Conservation (phyloP, 2,113 vertebrate genomes). For the Corydoras sp. region DNA sequence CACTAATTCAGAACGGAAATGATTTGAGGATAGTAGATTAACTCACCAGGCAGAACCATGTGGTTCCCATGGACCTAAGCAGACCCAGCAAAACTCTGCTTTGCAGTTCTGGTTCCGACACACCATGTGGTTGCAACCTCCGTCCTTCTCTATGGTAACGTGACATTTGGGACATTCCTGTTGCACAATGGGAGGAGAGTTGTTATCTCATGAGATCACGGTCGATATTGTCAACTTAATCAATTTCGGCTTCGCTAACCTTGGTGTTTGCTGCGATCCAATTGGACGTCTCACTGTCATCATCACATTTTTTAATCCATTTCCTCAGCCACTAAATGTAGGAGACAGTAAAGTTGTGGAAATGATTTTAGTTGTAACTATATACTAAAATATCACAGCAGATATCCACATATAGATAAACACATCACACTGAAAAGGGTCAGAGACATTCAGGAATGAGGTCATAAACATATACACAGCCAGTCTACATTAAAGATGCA, state of each 20-base stretch:
- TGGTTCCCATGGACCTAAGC: constrained; percentile 97
- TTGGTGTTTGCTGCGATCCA: constrained; percentile 99
- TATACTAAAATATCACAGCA: not conserved
- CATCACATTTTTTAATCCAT: constrained; percentile 99
- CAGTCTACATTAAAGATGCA: constrained; percentile 27
- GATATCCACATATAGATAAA: not conserved
- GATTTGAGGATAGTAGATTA: too few relatives aligned
- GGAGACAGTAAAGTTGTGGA: not conserved
- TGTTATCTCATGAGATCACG: not conserved
- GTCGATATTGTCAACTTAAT: not conserved
- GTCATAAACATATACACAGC: constrained; percentile 14
- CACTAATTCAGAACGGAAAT: too few relatives aligned
- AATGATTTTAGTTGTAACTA: too few relatives aligned
- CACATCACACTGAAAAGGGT: not conserved
- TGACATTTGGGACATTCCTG: constrained; percentile 99
- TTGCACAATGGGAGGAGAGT: constrained; percentile 7
- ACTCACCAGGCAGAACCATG: constrained; percentile 97
- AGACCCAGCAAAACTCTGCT: constrained; percentile 99
- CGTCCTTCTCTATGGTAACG: constrained; percentile 98
- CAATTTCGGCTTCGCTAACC: constrained; percentile 56
- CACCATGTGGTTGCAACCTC: constrained; percentile 99
- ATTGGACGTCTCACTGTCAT: constrained; percentile 98
- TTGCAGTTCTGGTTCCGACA: constrained; percentile 99
- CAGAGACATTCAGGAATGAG: constrained; percentile 20
- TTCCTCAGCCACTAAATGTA: constrained; percentile 90